A percentile compares a stretch with the other conserved stretches of the same genome.
phyloP scores from a whole-genome alignment of 2,113 vertebrate genomes.

The Seriola quinqueradiata region DNA sequence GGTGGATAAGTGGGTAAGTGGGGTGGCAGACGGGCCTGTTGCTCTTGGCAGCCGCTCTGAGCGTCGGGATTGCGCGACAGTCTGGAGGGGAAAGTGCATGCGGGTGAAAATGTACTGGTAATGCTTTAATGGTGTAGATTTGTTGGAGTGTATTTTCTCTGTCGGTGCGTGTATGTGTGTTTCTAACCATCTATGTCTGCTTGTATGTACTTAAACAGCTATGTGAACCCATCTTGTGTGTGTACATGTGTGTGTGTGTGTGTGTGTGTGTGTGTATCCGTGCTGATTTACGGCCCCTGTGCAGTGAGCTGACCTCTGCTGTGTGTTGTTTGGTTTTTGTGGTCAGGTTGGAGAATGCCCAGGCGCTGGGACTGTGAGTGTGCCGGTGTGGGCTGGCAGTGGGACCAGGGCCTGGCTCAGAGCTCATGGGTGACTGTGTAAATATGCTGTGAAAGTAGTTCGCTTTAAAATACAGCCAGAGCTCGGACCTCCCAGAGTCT shows the following conservation, averaged over 20 bases:
- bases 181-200: not conserved
- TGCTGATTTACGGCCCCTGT: conserved; percentile 70
- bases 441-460: conserved; percentile 67
- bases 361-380: conserved; percentile 47
- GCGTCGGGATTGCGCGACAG: conserved; percentile 35
- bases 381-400: conserved; percentile 58
- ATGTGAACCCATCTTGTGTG: not conserved
- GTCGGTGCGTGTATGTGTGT: not conserved
- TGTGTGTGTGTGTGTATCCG: not conserved
- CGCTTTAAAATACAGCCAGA: conserved; percentile 41
- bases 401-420: conserved; percentile 42
- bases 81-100: conserved; percentile 53
- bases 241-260: not conserved
- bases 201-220: not conserved
- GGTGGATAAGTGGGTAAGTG: conserved; percentile 51
- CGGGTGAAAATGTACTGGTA: conserved; percentile 31
- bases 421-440: conserved; percentile 67
- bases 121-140: conserved; percentile 22
- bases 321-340: conserved; percentile 67
- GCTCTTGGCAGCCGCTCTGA: conserved; percentile 72
- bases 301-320: conserved; percentile 50
- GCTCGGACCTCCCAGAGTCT: conserved; percentile 66
- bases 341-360: conserved; percentile 66
- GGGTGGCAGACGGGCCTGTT: conserved; percentile 74
- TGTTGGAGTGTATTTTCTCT: conserved; percentile 1